A percentile compares a stretch with the other conserved stretches of the same genome.
These are phyloP conservation scores for Galagoides demidoff DNA, from an alignment of 2,797 vertebrate genomes.

Conservation along the genomic window DNA sequence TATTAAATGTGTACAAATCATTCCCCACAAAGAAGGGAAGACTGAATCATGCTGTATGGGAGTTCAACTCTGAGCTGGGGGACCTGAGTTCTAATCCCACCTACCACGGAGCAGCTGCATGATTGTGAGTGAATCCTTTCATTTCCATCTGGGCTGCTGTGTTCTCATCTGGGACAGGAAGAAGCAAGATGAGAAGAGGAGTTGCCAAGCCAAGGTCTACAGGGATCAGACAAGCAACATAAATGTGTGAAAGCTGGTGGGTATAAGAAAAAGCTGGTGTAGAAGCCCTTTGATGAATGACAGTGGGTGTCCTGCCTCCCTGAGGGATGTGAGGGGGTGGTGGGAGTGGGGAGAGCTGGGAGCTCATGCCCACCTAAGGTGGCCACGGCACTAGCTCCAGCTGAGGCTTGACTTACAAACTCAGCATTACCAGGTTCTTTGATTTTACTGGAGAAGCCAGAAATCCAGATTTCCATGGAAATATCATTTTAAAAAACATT, in stretches of 20 bases:
- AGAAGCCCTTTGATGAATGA: background rate
- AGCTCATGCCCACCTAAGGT: background rate
- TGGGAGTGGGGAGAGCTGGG: too few species aligned
- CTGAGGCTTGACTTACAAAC: background rate
- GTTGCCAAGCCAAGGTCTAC: background rate
- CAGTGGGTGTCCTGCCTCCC: background rate
- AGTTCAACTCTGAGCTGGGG: background rate
- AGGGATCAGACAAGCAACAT: background rate
- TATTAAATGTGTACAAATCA: background rate
- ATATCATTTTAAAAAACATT: background rate
- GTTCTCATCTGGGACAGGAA: background rate
- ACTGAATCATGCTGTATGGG: background rate
- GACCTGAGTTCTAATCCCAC: background rate
- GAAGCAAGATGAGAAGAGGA: background rate
- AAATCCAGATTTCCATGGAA: background rate
- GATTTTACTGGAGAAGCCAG: background rate
- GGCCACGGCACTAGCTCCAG: background rate
- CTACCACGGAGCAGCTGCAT: background rate
- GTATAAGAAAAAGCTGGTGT: background rate
- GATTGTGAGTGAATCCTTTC: background rate
- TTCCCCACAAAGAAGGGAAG: background rate
- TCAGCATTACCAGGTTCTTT: background rate
- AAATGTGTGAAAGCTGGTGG: background rate
- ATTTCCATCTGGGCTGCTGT: background rate
- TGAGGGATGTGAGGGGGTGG: background rate